These are phyloP conservation scores for Tricholauxania praeusta DNA, from an alignment of 2,888 invertebrate genomes.

Conservation along the genomic window DNA sequence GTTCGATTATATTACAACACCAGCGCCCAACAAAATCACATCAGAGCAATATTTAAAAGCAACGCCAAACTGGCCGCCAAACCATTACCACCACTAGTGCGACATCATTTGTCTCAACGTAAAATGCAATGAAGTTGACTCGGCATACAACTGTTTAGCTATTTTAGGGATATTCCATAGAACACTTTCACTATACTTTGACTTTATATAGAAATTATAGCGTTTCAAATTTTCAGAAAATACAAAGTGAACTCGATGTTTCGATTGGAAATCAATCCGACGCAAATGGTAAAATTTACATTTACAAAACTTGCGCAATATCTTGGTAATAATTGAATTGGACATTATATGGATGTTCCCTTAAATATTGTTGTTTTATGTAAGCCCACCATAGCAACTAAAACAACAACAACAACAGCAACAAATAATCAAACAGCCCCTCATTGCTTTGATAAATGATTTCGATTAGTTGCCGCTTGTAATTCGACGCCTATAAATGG, in stretches of 20 bases:
- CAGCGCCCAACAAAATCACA: constrained; percentile 27
- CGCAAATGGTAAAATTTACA: too few relatives aligned
- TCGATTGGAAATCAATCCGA: too few relatives aligned
- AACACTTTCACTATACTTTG: too few relatives aligned
- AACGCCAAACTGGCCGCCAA: constrained; percentile 7
- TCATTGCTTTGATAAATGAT: constrained; percentile 62
- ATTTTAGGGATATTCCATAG: too few relatives aligned
- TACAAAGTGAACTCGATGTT: too few relatives aligned
- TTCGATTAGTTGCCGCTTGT: constrained; percentile 68
- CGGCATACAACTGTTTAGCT: too few relatives aligned
- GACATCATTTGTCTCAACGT: constrained; percentile 26
- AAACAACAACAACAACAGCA: constrained; percentile 39
- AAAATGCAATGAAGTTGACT: background rate
- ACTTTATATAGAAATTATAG: too few relatives aligned
- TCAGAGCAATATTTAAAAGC: constrained; percentile 16
- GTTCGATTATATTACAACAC: constrained; percentile 43
- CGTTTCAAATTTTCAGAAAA: too few relatives aligned
- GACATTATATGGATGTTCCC: too few relatives aligned
- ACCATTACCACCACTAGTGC: constrained; percentile 29
- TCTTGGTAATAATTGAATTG: too few relatives aligned
- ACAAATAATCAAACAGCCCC: constrained; percentile 37
- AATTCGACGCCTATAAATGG: constrained; percentile 69
- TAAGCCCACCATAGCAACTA: constrained; percentile 22
- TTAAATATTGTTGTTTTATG: too few relatives aligned
- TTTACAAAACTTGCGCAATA: too few relatives aligned